Base-by-base conservation (phyloP, 2,113 vertebrate genomes). In the Oncorhynchus kisutch region DNA sequence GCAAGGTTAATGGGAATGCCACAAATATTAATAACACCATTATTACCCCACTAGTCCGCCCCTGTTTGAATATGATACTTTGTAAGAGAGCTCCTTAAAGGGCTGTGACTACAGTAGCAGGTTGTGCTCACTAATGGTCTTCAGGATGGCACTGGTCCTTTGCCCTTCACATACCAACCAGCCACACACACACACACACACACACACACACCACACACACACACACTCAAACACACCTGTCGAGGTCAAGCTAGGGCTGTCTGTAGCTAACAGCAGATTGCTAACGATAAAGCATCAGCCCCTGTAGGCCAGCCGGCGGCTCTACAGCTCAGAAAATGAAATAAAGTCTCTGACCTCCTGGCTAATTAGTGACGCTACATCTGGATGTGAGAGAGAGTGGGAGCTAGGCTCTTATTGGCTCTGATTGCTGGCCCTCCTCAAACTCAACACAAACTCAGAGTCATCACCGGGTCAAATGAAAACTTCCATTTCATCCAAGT, bases 1-100 rank as follows among this genome's bases (percentile, higher is more conserved):
- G 71, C 39, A 71, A 78, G 82, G 84, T 86, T 88, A 88, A 88
- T 87, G 71, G 73, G 73, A 89, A 78, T 76, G 69, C 72, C 70
- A 77, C 59, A 60, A 75, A 88, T 82, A 83, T 87, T 82, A 89
- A 89, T 85, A 86, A 77, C 64, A 64, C 73, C 18, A 82, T 86
- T 88, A 77, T 66, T 78, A 69, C 45, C 77, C 45, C 65, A 60
- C 72, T 77, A 20, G 67, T 79, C 62, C 60, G 60, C 25, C 34
- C 27, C 62, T 45, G 72, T 78, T 66, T 73, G 73, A 79, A 65
- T 66, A 77, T 54, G 70, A 69, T 62, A 72, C 57, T 48, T 3
- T 60, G n/a, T 13, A 64, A 31, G 11, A 20, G 57, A 68, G 27
- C n/a, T 72, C 74, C 77, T 71, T 9, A 29, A 20, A 80, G 76